Evolutionary conservation across 2,113 vertebrate species (phyloP), one percentile per base, ranked within the genome.

Genomic region (Lycocorax pyrrhopterus): DNA sequence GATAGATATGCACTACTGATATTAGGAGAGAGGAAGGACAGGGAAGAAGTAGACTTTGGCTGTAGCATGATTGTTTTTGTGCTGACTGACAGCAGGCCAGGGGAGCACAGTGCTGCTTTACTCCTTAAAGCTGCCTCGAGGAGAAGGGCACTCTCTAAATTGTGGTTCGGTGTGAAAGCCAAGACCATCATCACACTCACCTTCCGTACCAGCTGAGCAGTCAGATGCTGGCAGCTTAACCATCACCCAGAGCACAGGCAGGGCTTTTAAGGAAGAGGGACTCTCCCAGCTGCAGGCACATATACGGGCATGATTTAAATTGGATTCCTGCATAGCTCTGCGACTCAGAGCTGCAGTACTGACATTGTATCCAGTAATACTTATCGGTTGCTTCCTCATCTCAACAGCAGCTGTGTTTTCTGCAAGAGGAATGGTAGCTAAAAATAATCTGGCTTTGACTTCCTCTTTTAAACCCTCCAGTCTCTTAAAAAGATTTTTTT

Each of bases 331-430:
- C 68, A 67, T 1, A 77, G 64, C 72, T 81, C 72, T 89, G 51
- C 3, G 1, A 29, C 51, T 71, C 64, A 55, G 76, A 92, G 77
- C 72, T 52, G 71, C 64, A 41, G 76, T 30, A 75, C 32, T 77
- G 75, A 88, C 67, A 74, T 5, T 44, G 76, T 37, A 94, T 84
- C 89, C 84, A 89, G 89, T 55, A 71, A 84, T 37, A 80, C 91
- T 85, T 68, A 78, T 78, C 84, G 62, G 66, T 55, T 5, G 4
- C 74, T 90, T 92, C 69, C 89, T 85, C 88, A 75, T 90, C 86
- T 81, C 67, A 91, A 69, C 53, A 90, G 90, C 94, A 95, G 96
- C 96, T 96, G 92, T 92, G 91, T 93, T 96, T 95, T 92, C 93
- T 82, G 83, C 71, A 86, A 81, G 76, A 86, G 93, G 76, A 97